phyloP scores from a whole-genome alignment of 2,113 vertebrate species.

The Sapayoa aenigma region DNA sequence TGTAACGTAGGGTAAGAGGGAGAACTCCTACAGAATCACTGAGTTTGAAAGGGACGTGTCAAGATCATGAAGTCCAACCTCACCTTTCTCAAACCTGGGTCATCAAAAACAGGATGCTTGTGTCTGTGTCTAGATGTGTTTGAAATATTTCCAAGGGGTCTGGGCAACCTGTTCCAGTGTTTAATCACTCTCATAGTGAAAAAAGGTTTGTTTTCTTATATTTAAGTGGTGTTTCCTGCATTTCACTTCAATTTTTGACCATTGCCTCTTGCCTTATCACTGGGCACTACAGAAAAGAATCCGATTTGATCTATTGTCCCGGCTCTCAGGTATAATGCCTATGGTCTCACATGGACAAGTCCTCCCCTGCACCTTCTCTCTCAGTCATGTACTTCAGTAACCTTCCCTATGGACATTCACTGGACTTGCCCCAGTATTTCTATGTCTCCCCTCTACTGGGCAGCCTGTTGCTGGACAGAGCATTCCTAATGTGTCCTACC shows the following conservation, averaged over 20 bases:
- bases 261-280: background rate
- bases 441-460: background rate
- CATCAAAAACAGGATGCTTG: background rate
- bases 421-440: background rate
- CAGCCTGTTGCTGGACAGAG: background rate
- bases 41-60: background rate
- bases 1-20: background rate
- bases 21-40: fast-evolving
- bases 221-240: background rate
- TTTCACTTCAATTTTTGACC: background rate
- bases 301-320: background rate
- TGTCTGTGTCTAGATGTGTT: background rate
- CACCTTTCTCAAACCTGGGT: background rate
- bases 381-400: background rate
- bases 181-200: background rate
- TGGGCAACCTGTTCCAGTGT: background rate
- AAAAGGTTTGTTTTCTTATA: background rate
- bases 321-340: background rate
- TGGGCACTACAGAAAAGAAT: background rate
- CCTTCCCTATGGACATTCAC: background rate
- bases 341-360: background rate
- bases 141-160: background rate
- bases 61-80: background rate
- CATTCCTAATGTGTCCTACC: background rate
- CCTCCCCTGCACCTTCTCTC: background rate